Evolutionary conservation across 2,797 vertebrate genomes (phyloP), one percentile per base, ranked within the genome.

Genomic region (Pseudomugil tenellus): DNA sequence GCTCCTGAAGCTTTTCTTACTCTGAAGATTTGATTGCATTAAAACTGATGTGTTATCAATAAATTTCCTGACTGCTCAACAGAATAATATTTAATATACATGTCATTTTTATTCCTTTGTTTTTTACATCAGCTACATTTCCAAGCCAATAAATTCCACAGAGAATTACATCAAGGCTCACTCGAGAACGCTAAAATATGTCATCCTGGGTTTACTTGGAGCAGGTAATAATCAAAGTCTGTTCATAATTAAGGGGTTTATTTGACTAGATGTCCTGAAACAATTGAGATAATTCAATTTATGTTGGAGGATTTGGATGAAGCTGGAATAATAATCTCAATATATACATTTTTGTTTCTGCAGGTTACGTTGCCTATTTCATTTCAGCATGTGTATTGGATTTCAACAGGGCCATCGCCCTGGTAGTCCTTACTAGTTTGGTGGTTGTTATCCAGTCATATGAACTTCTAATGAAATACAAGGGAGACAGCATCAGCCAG

Each of bases 361-460:
- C 78, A 99, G 97, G 94, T 17, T 98, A 94, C 67, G 58, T 95
- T 51, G 95, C 93, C 8, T 99, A 95, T 85, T 94, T 99, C 76
- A 91, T 97, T 54, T 80, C 84, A 0, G 97, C 98, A 60, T 98
- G 97, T 72, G 92, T 94, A 39, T 75, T 98, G 89, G 72, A 96
- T 82, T 95, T 98, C 84, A 84, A 95, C 59, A 94, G 95, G 72
- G 95, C 98, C 51, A 82, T 92, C 14, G 94, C 94, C 12, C 92
- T 99, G 72, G 90, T 98, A 0, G 75, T 97, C 64, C 89, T 99
- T 0, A 97, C 96, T 23, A 86, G 88, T 58, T 75, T 97, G 85
- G 94, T 83, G 8, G 65, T 94, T 11, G 67, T 86, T 69, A 87
- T 91, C 46, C 6, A 83, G 70, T 77, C 76, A 21, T 93, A 93